Conservation (phyloP, 2,797 vertebrate genomes). For the Alca torda region DNA sequence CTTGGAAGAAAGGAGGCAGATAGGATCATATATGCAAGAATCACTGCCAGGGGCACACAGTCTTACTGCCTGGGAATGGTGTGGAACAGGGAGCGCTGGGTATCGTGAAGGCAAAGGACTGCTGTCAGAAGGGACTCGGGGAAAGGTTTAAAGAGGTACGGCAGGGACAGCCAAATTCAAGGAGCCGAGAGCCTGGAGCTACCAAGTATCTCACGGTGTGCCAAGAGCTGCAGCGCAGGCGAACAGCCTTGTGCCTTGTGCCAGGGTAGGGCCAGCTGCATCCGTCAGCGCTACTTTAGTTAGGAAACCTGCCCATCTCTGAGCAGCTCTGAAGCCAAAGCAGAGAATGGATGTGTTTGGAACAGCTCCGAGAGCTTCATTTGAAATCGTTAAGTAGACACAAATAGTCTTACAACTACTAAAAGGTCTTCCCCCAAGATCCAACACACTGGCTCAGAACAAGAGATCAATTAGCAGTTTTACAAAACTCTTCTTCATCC, state of each 20-base stretch:
- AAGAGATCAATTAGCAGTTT: background rate
- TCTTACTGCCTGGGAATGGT: background rate
- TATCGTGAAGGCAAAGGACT: background rate
- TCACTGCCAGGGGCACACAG: background rate
- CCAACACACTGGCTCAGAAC: background rate
- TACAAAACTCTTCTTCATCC: background rate
- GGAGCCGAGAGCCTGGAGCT: background rate
- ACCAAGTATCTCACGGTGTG: background rate
- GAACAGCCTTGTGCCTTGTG: fast-evolving
- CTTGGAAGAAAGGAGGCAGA: background rate
- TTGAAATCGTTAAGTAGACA: background rate
- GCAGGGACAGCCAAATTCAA: background rate
- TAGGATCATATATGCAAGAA: background rate
- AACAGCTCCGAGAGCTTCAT: background rate
- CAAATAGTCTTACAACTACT: background rate
- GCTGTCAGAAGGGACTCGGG: background rate
- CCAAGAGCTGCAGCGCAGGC: background rate
- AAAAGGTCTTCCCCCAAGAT: background rate
- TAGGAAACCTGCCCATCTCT: fast-evolving
- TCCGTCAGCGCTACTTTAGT: background rate
- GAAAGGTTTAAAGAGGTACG: background rate
- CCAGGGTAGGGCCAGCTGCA: background rate
- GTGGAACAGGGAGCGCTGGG: background rate
- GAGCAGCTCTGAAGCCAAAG: fast-evolving
- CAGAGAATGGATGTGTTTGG: background rate